Conservation (phyloP, 2,113 vertebrate species). For the Rhipidura dahli region DNA sequence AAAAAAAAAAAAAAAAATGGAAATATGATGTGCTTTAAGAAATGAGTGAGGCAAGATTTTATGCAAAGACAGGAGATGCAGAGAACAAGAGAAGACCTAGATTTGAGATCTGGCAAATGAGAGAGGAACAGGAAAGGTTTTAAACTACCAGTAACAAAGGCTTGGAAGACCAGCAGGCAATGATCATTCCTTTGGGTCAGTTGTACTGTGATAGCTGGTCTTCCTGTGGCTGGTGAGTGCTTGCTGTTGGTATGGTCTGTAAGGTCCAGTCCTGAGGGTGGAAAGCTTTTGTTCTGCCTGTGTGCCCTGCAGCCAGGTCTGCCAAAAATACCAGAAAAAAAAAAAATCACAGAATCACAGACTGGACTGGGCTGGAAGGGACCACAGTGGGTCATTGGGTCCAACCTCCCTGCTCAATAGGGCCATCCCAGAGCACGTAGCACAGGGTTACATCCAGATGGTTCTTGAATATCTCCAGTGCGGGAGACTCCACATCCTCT, state of each 20-base stretch:
- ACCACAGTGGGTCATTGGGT: not conserved
- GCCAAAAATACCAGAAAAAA: not conserved
- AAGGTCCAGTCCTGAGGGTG: not conserved
- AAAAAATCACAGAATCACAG: not conserved
- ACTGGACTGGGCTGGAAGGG: not conserved
- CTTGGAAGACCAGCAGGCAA: not conserved
- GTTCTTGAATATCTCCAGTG: fast-evolving
- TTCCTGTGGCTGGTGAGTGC: not conserved
- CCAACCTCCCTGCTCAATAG: not conserved
- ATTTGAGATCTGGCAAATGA: not conserved
- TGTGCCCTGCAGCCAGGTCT: not conserved
- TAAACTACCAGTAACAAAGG: not conserved
- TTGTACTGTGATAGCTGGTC: not conserved
- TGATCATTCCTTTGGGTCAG: not conserved
- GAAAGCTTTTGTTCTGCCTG: not conserved
- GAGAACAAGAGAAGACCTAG: not conserved
- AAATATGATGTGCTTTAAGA: not conserved
- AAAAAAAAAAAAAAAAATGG: too few species aligned
- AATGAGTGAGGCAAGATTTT: not conserved
- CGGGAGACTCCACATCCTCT: not conserved
- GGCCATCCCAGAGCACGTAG: not conserved
- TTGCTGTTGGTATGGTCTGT: not conserved
- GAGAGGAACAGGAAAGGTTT: not conserved
- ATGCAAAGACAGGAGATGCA: not conserved
- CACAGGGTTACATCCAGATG: not conserved